These are phyloP conservation scores for Ammodytes dubius DNA, from an alignment of 2,113 vertebrate species.

Conservation along the genomic window DNA sequence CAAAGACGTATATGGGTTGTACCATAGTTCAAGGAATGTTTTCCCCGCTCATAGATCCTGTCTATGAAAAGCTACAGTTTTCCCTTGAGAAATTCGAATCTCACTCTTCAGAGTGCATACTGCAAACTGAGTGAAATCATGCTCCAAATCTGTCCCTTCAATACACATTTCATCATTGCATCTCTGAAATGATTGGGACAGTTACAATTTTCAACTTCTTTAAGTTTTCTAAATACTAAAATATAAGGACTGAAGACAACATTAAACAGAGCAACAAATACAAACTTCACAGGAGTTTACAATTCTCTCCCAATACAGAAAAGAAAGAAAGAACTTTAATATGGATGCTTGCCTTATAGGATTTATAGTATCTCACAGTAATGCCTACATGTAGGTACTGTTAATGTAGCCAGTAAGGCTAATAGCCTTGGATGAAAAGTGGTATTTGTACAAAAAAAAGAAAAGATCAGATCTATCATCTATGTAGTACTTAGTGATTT, in stretches of 20 bases:
- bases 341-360: background rate
- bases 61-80: background rate
- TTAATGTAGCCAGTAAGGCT: background rate
- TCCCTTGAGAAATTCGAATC: conserved; percentile 7
- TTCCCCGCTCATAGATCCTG: background rate
- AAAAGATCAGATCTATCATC: background rate
- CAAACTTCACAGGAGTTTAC: background rate
- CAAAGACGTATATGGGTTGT: background rate
- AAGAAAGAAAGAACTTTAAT: background rate
- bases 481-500: background rate
- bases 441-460: background rate
- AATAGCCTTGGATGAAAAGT: background rate
- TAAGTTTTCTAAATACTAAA: no score
- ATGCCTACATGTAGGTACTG: background rate
- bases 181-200: background rate
- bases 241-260: background rate
- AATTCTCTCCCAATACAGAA: background rate
- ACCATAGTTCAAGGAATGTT: background rate
- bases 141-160: conserved; percentile 13
- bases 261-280: background rate
- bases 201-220: background rate
- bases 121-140: conserved; percentile 35
- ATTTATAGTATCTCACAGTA: background rate
- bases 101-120: background rate
- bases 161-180: conserved; percentile 1